Base-by-base conservation (phyloP, 2,888 invertebrate species). In the Dinocampus coccinellae region DNA sequence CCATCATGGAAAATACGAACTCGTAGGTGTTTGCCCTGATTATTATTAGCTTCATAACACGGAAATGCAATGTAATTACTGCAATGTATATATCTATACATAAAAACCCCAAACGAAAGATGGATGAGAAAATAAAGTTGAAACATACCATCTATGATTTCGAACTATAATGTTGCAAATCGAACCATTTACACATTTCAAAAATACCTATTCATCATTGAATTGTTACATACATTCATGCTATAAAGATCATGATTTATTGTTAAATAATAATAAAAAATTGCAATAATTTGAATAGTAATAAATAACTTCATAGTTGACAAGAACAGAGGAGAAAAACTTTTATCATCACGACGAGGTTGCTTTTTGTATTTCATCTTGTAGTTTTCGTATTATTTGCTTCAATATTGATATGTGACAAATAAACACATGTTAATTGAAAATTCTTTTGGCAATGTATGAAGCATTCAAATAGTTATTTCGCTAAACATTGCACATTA, bases 301-400 rank as follows among this genome's bases (percentile, higher is more conserved):
- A 20, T 33, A 20, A 16, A 53, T 10, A 53, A 20, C 20, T 53
- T 64, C 34, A 16, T 64, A 33, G 2, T 22, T 34, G 9, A 7
- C 16, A 36, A 20, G 65, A 65, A 65, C 55, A 65, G 53, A 65
- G 65, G 65, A 65, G 53, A 55, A 65, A 36, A 65, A 55, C 65
- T 65, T 55, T 22, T 16, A 53, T 29, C 9, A 53, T 55, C 16
- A 55, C 20, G n/a, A n/a, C n/a, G n/a, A n/a, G n/a, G n/a, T n/a
- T n/a, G n/a, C n/a, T n/a, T n/a, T n/a, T n/a, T 52, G 47, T 52
- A 42, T 20, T 26, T 24, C 4, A 16, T 29, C n/a, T 63, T 52
- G 52, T 52, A 29, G n/a, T 63, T 26, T 20, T n/a, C 24, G 13
- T 26, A 24, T 22, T 42, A 24, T 22, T 39, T 53, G 13, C 11